Conservation (phyloP, 2,113 vertebrate genomes). For the Anarhynchus alexandrinus region DNA sequence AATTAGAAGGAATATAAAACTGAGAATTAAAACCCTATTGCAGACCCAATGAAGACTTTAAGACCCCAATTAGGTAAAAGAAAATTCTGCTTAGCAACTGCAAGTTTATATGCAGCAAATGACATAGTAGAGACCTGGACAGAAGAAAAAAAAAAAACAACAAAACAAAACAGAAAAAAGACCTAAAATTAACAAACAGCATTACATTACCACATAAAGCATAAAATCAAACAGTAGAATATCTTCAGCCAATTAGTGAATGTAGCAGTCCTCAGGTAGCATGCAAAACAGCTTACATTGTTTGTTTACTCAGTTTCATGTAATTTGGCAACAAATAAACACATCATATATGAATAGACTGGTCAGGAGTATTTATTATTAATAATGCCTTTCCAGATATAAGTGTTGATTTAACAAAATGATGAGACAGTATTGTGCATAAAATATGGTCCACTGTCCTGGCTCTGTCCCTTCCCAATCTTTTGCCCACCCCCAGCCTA, state of each 20-base stretch:
- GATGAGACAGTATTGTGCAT: not conserved
- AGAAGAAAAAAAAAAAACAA: not conserved
- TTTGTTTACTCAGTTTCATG: not conserved
- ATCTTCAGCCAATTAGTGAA: not conserved
- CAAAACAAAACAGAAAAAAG: not conserved
- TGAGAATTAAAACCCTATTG: not conserved
- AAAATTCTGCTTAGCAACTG: not conserved
- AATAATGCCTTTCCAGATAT: not conserved
- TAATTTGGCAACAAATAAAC: not conserved
- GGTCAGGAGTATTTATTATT: not conserved
- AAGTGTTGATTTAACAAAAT: not conserved
- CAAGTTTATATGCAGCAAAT: not conserved
- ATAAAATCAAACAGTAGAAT: not conserved
- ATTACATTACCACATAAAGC: not conserved
- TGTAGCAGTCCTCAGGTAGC: not conserved
- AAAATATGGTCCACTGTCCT: not conserved
- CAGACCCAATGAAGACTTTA: not conserved
- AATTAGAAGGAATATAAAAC: not conserved
- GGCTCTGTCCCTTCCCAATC: no score
- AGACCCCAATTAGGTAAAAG: not conserved
- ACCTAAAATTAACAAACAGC: not conserved
- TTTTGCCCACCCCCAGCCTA: not conserved
- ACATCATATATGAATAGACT: not conserved
- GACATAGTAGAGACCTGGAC: not conserved
- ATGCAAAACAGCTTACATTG: not conserved